A percentile compares a stretch with the other conserved stretches of the same genome.
phyloP scores from a whole-genome alignment of 2,888 invertebrate genomes.

The Hecatera dysodea region DNA sequence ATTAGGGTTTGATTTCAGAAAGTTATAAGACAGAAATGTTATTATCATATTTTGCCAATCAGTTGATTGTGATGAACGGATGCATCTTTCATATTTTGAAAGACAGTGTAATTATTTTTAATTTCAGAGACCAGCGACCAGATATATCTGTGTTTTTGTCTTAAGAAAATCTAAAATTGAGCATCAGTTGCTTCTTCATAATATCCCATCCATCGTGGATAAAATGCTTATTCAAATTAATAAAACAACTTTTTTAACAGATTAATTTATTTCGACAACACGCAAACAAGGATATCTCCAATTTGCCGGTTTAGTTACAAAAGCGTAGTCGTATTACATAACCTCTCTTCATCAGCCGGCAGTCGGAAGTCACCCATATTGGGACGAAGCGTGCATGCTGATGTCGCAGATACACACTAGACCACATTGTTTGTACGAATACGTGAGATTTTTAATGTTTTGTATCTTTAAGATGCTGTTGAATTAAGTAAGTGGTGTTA shows the following conservation, averaged over 20 bases:
- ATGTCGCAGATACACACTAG: slow-evolving; percentile 25
- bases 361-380: slow-evolving; percentile 64
- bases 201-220: too few relatives aligned
- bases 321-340: slow-evolving; percentile 46
- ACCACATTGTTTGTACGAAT: slow-evolving; percentile 46
- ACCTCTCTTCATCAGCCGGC: slow-evolving; percentile 27
- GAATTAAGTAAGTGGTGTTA: slow-evolving; percentile 1
- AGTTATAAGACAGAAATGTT: neutral
- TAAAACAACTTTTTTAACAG: neutral
- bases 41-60: neutral
- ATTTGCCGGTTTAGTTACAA: slow-evolving; percentile 38
- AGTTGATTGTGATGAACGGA: neutral
- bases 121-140: too few relatives aligned
- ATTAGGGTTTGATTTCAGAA: neutral
- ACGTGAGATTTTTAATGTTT: slow-evolving; percentile 42
- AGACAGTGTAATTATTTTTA: neutral
- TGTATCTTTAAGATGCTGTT: slow-evolving; percentile 1
- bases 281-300: slow-evolving; percentile 37
- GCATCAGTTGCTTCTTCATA: too few relatives aligned
- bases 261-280: neutral
- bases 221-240: too few relatives aligned
- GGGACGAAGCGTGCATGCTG: slow-evolving; percentile 44
- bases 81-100: neutral
- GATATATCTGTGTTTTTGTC: too few relatives aligned
- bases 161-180: too few relatives aligned